Evolutionary conservation across 2,797 vertebrate species (phyloP), one percentile per base, ranked within the genome.

Genomic region (Onychomys leucogaster): DNA sequence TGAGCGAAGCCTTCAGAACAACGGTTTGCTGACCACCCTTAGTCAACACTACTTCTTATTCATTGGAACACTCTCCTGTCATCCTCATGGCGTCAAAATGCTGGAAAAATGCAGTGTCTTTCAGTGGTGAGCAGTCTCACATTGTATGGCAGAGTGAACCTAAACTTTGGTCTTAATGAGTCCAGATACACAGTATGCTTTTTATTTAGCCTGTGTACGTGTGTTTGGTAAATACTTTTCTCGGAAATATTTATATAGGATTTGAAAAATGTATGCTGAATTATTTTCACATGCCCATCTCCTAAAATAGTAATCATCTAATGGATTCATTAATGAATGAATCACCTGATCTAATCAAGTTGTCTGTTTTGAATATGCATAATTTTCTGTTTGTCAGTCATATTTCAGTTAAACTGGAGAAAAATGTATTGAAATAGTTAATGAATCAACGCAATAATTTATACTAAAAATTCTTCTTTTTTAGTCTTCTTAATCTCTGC

Each of bases 1-100:
- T 0, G 99, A 99, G 97, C 99, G 99, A 96, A 99, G 99, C 97
- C 99, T 99, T 95, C 99, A 99, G 97, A 99, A 99, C 97, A 99
- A 99, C 61, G 99, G 99, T 37, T 99, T 99, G 96, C 98, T 99
- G 97, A 99, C 99, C 97, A 99, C 99, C 5, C 99, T 99, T 97
- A 99, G 99, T 98, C 99, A 99, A 98, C 99, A 99, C 99, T 99
- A 99, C 99, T 99, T 99, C 98, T 99, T 99, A 90, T 99, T 99
- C 98, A 99, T 99, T 96, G 99, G 99, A 97, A 99, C 99, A 23
- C 99, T 99, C 63, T 99, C 99, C 94, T 99, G 99, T 92, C 99
- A 99, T 97, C 99, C 99, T 37, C 99, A 99, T 94, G 99, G 99
- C 95, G 99, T 99, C 97, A 99, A 99, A 99, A 99, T 99, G 99